Conservation (phyloP, 2,797 vertebrate genomes). For the Euphonia xanthogaster region DNA sequence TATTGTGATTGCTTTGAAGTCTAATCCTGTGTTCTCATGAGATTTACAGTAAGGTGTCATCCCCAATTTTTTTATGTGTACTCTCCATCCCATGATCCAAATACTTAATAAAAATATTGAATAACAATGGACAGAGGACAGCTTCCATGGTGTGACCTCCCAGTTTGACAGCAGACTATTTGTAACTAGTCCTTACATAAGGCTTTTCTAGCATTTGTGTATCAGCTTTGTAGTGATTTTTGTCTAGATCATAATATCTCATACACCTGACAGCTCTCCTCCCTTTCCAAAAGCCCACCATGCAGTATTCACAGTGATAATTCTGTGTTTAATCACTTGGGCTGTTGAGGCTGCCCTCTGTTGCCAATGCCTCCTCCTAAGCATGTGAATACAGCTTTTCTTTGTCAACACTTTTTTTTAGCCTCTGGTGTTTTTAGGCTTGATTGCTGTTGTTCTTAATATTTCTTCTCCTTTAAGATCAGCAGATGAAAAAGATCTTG, state of each 20-base stretch:
- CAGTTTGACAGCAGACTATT: background rate
- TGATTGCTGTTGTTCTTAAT: background rate
- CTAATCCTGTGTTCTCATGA: background rate
- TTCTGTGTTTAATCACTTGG: background rate
- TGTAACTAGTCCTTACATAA: background rate
- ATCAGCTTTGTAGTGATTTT: background rate
- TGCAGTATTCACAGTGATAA: background rate
- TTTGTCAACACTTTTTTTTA: background rate
- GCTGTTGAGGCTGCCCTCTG: background rate
- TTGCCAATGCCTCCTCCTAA: background rate
- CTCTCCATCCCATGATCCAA: background rate
- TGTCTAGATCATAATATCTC: background rate
- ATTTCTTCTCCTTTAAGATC: background rate
- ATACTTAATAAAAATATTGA: background rate
- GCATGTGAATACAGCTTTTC: background rate
- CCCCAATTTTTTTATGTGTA: background rate
- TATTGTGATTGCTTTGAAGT: background rate
- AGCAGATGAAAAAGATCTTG: background rate
- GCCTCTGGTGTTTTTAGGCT: background rate
- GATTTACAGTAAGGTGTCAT: background rate
- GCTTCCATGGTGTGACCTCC: background rate
- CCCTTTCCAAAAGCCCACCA: background rate
- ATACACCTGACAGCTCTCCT: background rate
- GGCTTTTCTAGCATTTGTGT: background rate
- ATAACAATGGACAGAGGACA: background rate